These are phyloP conservation scores for Sarcophaga peregrina DNA, from an alignment of 1,140 invertebrate genomes.

Conservation along the genomic window DNA sequence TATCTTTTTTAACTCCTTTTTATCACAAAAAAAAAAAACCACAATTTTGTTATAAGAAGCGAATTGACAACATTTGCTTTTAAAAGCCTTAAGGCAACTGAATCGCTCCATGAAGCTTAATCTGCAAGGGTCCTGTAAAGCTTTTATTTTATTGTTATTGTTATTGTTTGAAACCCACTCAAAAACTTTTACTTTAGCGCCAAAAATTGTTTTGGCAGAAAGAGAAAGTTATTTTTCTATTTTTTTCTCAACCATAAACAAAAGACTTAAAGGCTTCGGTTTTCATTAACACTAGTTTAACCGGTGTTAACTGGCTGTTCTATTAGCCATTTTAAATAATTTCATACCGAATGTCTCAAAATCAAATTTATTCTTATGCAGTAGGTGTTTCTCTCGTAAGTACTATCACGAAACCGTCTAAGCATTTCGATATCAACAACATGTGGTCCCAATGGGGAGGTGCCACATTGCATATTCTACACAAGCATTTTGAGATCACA, in stretches of 20 bases:
- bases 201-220: conserved; percentile 17
- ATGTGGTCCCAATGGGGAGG: too few species aligned
- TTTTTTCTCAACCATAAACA: background rate
- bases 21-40: background rate
- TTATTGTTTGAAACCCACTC: background rate
- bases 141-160: conserved; percentile 27
- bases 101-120: background rate
- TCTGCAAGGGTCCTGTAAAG: conserved; percentile 19
- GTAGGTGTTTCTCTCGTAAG: too few species aligned
- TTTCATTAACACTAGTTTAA: background rate
- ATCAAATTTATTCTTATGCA: too few species aligned
- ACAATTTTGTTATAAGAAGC: background rate
- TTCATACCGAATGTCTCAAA: too few species aligned
- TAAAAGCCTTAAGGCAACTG: conserved; percentile 30
- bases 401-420: too few species aligned
- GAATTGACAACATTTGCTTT: conserved; percentile 32
- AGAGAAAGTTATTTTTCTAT: conserved; percentile 14
- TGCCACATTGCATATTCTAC: too few species aligned
- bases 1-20: background rate
- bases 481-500: too few species aligned
- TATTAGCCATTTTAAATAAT: background rate
- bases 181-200: conserved; percentile 28
- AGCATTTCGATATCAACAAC: too few species aligned
- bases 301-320: background rate
- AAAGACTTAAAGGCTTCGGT: background rate